Evolutionary conservation across 2,797 vertebrate genomes (phyloP).

Genomic region (Podargus strigoides): DNA sequence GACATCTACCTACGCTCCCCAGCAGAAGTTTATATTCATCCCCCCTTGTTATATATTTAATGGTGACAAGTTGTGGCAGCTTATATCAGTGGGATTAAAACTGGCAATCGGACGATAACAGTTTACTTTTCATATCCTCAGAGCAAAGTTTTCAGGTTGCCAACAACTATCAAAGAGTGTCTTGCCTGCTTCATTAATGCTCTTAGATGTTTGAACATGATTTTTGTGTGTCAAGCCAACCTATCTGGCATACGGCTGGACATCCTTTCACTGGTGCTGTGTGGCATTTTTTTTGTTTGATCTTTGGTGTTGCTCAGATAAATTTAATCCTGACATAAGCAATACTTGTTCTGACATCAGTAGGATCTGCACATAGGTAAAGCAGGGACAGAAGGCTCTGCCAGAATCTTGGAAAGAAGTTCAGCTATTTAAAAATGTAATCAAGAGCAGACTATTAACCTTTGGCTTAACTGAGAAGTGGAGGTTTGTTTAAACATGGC

Average conservation of each 20-base stretch:
- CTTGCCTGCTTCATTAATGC: slow-evolving; percentile 51
- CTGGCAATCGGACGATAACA: slow-evolving; percentile 29
- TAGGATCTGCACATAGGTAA: background rate
- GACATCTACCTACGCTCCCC: slow-evolving; percentile 32
- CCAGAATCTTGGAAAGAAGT: background rate
- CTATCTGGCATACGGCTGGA: slow-evolving; percentile 11
- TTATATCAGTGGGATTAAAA: slow-evolving; percentile 43
- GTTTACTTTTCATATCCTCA: slow-evolving; percentile 63
- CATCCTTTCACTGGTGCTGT: slow-evolving; percentile 51
- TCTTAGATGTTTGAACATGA: slow-evolving; percentile 38
- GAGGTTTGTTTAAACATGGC: background rate
- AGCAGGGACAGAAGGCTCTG: background rate
- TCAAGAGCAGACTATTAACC: background rate
- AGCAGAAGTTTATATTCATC: slow-evolving; percentile 8
- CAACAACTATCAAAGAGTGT: slow-evolving; percentile 52
- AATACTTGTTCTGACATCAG: slow-evolving; percentile 33
- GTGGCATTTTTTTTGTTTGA: slow-evolving; percentile 51
- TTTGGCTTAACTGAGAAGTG: background rate
- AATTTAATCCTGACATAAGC: slow-evolving; percentile 20
- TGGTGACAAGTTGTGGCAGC: slow-evolving; percentile 39
- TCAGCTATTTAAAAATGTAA: background rate
- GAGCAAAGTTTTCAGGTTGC: slow-evolving; percentile 62
- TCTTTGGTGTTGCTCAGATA: slow-evolving; percentile 38
- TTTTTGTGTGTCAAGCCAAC: slow-evolving; percentile 54
- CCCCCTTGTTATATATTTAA: slow-evolving; percentile 24